Conservation (phyloP, 2,797 vertebrate species). For the Setipinna tenuifilis region DNA sequence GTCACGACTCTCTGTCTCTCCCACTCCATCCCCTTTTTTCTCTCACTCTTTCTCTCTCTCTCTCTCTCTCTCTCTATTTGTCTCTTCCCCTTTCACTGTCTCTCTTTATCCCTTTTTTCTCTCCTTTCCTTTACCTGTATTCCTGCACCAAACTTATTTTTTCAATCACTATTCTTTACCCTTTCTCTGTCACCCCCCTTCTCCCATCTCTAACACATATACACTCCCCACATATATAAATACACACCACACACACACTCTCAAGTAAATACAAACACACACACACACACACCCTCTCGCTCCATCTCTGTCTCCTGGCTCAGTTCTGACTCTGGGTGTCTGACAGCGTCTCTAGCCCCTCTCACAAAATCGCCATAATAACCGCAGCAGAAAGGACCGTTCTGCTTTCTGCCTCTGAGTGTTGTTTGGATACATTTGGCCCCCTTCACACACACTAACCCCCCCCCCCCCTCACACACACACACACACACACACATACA, state of each 20-base stretch:
- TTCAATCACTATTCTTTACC: neutral
- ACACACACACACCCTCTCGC: neutral
- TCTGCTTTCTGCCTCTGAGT: neutral
- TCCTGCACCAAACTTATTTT: neutral
- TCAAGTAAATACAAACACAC: neutral
- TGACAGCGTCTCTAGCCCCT: conserved; percentile 28
- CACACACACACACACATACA: neutral
- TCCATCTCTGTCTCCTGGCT: neutral
- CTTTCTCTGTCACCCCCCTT: neutral
- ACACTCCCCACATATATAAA: neutral
- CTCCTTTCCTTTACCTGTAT: neutral
- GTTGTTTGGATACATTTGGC: neutral
- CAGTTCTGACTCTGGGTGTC: neutral
- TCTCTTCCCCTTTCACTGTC: neutral
- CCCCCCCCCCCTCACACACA: too few species aligned
- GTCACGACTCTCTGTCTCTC: conserved; percentile 36
- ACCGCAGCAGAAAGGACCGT: neutral
- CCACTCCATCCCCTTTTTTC: neutral
- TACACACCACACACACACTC: neutral
- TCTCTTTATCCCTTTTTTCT: neutral
- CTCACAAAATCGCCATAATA: conserved; percentile 38
- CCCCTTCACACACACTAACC: neutral
- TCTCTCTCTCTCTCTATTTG: neutral
- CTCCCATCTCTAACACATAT: neutral
- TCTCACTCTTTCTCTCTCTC: neutral